Evolutionary conservation across 2,888 invertebrate species (phyloP), one percentile per base, ranked within the genome.

Genomic region (Euzophera pinguis): DNA sequence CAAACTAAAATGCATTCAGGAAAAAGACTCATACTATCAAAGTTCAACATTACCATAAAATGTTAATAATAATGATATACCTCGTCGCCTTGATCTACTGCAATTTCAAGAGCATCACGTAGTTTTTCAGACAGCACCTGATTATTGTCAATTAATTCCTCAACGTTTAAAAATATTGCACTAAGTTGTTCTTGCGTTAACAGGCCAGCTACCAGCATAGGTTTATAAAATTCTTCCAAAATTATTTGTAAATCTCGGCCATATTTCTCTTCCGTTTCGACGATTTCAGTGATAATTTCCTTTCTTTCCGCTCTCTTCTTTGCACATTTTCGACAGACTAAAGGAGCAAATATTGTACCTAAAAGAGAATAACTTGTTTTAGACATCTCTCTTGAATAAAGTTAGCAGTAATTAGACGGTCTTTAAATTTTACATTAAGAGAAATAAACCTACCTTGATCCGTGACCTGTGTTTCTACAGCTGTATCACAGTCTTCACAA

Each of bases 201-300:
- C 51, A 98, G 91, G 49, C 98, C 98, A 53, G 98, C 98, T 35
- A 97, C 96, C 66, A 97, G 90, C 96, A 98, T 98, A 0, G 98
- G 98, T 71, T 95, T 94, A 77, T 96, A 96, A 78, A 97, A 97
- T 81, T 97, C 98, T 79, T 98, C 98, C 65, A 97, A 91, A 65
- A 98, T 95, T 53, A 98, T 98, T 76, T 96, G 95, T 66, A 98
- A 90, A 81, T 98, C 98, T 51, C 98, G 92, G 14, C 98, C 97
- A 75, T 98, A 98, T 73, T 98, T 98, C 74, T 97, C 95, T 85
- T 98, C 98, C 1, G 98, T 98, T 84, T 98, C 98, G 3, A 98
- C 96, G 57, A 98, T 97, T 91, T 98, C 98, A 3, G 95, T 95
- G 50, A 98, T 95, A 34, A 98, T 98, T 90, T 98, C 98, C 73